Evolutionary conservation across 1,140 invertebrate species (phyloP).

Genomic region (Galleria mellonella): DNA sequence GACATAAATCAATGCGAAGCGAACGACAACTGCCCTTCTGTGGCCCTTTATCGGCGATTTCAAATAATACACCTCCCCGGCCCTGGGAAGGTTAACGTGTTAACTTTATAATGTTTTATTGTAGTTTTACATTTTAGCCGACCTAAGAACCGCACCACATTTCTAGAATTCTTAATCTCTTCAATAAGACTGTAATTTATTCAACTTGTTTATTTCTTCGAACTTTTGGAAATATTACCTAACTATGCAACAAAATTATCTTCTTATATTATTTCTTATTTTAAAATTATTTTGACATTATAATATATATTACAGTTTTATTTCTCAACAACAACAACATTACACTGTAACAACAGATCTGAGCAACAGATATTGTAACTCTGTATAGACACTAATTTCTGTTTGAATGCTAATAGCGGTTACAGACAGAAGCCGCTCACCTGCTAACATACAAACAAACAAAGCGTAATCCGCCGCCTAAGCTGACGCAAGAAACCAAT

Average conservation of each 20-base stretch:
- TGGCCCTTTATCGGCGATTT: constrained; percentile 24
- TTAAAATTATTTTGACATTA: too few species aligned
- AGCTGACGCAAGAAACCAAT: constrained; percentile 50
- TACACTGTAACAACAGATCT: not conserved
- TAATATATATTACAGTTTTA: too few species aligned
- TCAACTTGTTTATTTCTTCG: too few species aligned
- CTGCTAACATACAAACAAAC: constrained; percentile 47
- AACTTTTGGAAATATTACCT: too few species aligned
- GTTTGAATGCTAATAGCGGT: too few species aligned
- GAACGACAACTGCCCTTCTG: constrained; percentile 30
- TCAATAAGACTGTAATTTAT: too few species aligned
- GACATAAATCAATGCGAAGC: constrained; percentile 56
- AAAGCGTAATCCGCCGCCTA: constrained; percentile 50
- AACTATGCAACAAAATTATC: too few species aligned
- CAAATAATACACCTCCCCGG: constrained; percentile 15
- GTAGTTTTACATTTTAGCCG: constrained; percentile 1
- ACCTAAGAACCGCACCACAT: too few species aligned
- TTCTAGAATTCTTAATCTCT: too few species aligned
- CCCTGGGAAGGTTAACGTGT: constrained; percentile 8
- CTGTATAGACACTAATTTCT: too few species aligned
- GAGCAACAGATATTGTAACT: constrained; percentile 1
- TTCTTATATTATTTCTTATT: too few species aligned
- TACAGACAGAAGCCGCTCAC: constrained; percentile 35
- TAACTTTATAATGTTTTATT: constrained; percentile 3
- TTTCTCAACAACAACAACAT: not conserved